phyloP scores from a whole-genome alignment of 2,888 invertebrate genomes.

The Calameuta idolon region DNA sequence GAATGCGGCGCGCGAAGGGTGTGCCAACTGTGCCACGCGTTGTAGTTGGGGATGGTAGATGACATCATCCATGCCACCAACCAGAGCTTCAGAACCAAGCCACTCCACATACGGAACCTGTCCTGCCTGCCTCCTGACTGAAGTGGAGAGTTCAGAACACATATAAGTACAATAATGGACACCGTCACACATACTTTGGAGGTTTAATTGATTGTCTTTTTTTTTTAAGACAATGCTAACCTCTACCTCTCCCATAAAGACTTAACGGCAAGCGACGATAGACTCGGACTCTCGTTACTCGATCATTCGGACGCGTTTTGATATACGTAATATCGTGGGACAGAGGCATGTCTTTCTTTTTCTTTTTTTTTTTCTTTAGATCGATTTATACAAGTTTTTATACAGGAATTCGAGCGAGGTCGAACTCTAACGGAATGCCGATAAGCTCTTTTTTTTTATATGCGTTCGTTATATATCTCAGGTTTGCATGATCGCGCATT shows the following conservation, averaged over 20 bases:
- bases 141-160: conserved; percentile 68
- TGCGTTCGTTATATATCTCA: background rate
- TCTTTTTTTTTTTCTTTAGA: background rate
- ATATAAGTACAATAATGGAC: conserved; percentile 62
- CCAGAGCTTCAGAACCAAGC: conserved; percentile 64
- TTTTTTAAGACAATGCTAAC: background rate
- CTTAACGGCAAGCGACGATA: background rate
- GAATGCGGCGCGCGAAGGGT: conserved; percentile 67
- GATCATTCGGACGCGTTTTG: background rate
- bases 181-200: conserved; percentile 52
- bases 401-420: background rate
- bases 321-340: background rate
- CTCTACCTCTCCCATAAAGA: background rate
- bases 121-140: conserved; percentile 68
- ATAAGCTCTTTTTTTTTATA: background rate
- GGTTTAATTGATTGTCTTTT: background rate
- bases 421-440: background rate
- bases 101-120: conserved; percentile 66
- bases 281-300: background rate
- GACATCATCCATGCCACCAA: conserved; percentile 66
- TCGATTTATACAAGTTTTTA: background rate
- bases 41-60: conserved; percentile 67
- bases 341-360: background rate
- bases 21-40: conserved; percentile 66
- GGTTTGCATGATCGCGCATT: background rate